Evolutionary conservation across 2,888 invertebrate genomes (phyloP), one percentile per base, ranked within the genome.

Genomic region (Nomada flava): DNA sequence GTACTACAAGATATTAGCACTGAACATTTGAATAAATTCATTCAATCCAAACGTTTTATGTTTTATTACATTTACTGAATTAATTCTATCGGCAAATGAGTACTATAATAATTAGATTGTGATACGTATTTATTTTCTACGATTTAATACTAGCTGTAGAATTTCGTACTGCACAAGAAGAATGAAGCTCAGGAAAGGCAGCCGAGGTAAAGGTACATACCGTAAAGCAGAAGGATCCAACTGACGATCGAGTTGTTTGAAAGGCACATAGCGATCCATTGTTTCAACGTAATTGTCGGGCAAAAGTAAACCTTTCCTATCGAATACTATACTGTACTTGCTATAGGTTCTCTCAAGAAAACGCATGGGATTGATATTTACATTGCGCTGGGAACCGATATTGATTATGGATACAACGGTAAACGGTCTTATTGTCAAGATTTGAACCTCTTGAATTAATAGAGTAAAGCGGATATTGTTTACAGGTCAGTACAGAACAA

Each of bases 291-390:
- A 92, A 93, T 92, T 92, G 91, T 90, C 76, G 89, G 86, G 91
- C 92, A 92, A 92, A 92, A 90, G 91, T 91, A 92, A 93, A 93
- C 92, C 92, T 92, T 91, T 91, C 91, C 91, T 92, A 92, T 92
- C 92, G 90, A 92, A 90, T 88, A 68, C 50, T 72, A 73, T 67
- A n/a, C 50, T 70, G 72, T 67, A 15, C 59, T 47, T 55, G 57
- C 64, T 60, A n/a, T 23, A 57, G 70, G 59, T 20, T 67, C 86
- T 62, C 52, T 13, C 18, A 36, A 13, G 20, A n/a, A 23, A 67
- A 62, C 36, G 77, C 23, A 69, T 60, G 29, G 70, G 42, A 78
- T 71, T 57, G 84, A 86, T 86, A 82, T 84, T 86, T 86, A 84
- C 77, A 78, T 83, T 79, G 77, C 67, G 59, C 74, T 60, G 62